Base-by-base conservation (phyloP, 2,113 vertebrate species). In the Genyomyrus donnyi region DNA sequence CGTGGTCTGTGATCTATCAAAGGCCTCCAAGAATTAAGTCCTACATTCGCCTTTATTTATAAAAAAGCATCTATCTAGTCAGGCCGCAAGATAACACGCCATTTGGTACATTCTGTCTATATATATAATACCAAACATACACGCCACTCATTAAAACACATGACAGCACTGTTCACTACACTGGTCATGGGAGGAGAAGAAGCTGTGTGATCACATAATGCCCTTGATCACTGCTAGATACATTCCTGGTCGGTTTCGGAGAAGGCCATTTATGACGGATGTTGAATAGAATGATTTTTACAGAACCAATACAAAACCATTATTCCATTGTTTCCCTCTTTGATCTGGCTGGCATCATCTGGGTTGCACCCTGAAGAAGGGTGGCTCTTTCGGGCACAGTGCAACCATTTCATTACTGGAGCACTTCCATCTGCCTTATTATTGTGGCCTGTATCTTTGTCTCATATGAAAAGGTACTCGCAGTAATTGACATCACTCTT, bases 1-100 rank as follows among this genome's bases (percentile, higher is more conserved):
- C 49, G 53, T 49, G 88, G 92, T 93, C 93, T 93, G 90, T 91
- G 91, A 91, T 92, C 92, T 90, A 89, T 89, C 89, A 88, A 87
- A 89, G 89, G 89, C 87, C 48, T 86, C 89, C 89, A 83, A 91
- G 91, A 91, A 90, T 90, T 91, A 91, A 87, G 50, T 91, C 88
- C 89, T 90, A 39, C 84, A 74, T 35, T 77, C 90, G 58, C 70
- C 84, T 58, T 49, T 27, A 86, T 48, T 58, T 24, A 39, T 11
- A 77, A 11, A 80, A 80, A 90, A 42, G 19, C 58, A 52, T 21
- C 58, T 52, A 70, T 86, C 52, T 49, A 74, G 19, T 70, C 9
- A 15, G 35, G 35, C 7, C 49, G 52, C 62, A 45, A 86, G 24
- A 15, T 46, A 70, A 35, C 31, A 66, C 58, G 10, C 52, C 27